A percentile compares a stretch with the other conserved stretches of the same genome.
Conservation (phyloP, 2,888 invertebrate species). For the Crematogaster levior region DNA sequence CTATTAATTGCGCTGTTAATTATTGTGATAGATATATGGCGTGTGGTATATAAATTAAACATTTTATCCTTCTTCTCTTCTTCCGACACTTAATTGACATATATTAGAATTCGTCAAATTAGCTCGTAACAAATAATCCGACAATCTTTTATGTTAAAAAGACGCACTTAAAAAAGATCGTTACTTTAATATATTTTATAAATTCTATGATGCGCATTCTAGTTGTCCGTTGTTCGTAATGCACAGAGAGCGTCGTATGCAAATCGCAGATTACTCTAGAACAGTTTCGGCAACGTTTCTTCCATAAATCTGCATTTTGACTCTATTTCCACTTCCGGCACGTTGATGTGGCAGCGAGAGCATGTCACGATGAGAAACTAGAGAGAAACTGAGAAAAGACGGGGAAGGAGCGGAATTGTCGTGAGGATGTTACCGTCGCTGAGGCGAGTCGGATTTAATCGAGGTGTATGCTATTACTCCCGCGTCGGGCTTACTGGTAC, state of each 20-base stretch:
- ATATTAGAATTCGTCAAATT: constrained; percentile 22
- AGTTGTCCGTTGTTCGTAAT: not conserved
- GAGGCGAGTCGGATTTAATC: constrained; percentile 77
- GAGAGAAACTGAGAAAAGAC: constrained; percentile 29
- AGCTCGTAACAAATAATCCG: constrained; percentile 10
- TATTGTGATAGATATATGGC: not conserved
- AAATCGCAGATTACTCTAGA: constrained; percentile 28
- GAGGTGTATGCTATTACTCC: constrained; percentile 74
- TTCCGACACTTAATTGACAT: not conserved
- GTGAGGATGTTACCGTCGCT: constrained; percentile 61
- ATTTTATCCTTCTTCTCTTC: not conserved
- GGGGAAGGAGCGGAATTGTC: constrained; percentile 56
- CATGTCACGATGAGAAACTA: constrained; percentile 32
- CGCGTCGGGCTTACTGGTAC: constrained; percentile 62
- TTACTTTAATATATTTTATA: constrained; percentile 25
- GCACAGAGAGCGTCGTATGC: not conserved
- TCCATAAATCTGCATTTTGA: constrained; percentile 63
- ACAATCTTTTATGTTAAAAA: not conserved
- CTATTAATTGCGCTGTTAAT: too few species aligned
- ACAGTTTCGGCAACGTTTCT: constrained; percentile 26
- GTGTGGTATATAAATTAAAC: not conserved
- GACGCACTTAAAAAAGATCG: not conserved
- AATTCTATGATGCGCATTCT: not conserved
- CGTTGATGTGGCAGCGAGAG: constrained; percentile 30
- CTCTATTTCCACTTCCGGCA: constrained; percentile 37